Evolutionary conservation across 2,888 invertebrate species (phyloP).

Genomic region (Protophormia terraenovae): DNA sequence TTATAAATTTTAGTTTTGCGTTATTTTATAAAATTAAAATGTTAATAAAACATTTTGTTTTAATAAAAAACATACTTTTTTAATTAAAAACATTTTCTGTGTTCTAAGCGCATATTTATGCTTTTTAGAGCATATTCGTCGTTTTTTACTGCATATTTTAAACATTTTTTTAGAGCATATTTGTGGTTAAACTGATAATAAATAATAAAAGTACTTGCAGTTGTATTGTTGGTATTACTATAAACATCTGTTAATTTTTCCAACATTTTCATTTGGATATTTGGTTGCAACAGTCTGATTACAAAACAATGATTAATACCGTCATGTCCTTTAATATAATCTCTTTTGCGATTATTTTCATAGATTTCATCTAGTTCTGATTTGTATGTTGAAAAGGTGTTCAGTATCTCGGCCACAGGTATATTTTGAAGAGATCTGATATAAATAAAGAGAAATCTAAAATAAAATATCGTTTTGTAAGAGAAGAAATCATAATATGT

Average conservation of each 20-base stretch:
- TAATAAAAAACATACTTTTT: too few species aligned
- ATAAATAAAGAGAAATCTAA: neutral
- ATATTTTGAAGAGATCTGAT: slow-evolving; percentile 60
- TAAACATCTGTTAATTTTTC: slow-evolving; percentile 62
- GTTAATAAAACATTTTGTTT: too few species aligned
- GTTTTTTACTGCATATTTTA: too few species aligned
- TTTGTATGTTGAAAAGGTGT: slow-evolving; percentile 59
- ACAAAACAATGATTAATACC: slow-evolving; percentile 67
- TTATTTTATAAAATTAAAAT: too few species aligned
- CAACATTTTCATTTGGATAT: slow-evolving; percentile 63
- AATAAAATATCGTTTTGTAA: neutral
- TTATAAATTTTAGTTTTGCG: too few species aligned
- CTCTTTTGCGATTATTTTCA: slow-evolving; percentile 48
- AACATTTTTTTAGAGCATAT: too few species aligned
- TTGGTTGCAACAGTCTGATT: slow-evolving; percentile 55
- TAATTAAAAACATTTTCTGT: too few species aligned
- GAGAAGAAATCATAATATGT: neutral
- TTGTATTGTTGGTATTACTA: slow-evolving; percentile 30
- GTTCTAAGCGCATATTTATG: too few species aligned
- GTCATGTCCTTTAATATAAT: slow-evolving; percentile 62
- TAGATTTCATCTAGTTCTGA: slow-evolving; percentile 63
- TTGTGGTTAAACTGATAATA: too few species aligned
- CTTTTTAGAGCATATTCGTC: too few species aligned
- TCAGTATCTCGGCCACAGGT: slow-evolving; percentile 41
- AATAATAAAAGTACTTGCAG: slow-evolving; percentile 22